phyloP scores from a whole-genome alignment of 2,888 invertebrate genomes.

The Scaeva pyrastri region DNA sequence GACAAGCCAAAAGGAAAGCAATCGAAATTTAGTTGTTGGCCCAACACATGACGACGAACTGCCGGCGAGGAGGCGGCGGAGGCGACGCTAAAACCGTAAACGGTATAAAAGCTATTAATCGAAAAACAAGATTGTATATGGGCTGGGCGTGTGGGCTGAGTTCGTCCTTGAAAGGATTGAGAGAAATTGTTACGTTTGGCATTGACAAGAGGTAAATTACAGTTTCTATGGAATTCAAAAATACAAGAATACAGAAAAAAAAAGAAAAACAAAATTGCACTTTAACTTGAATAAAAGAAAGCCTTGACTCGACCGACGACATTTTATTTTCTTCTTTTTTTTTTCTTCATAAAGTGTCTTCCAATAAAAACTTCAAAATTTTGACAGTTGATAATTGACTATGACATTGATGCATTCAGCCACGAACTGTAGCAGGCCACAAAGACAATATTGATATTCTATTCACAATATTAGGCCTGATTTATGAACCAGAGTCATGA shows the following conservation, averaged over 20 bases:
- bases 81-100: no score
- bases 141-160: conserved; percentile 12
- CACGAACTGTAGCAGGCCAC: no score
- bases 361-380: no score
- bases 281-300: conserved; percentile 28
- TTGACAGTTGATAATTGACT: no score
- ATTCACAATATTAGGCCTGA: no score
- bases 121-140: conserved; percentile 28
- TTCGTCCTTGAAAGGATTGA: conserved; percentile 50
- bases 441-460: no score
- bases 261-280: conserved; percentile 20
- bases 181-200: conserved; percentile 57
- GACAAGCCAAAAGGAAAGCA: conserved; percentile 42
- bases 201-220: conserved; percentile 60
- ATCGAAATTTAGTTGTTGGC: conserved; percentile 59
- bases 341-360: not conserved
- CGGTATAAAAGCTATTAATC: conserved; percentile 36
- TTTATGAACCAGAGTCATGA: no score
- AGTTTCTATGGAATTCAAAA: conserved; percentile 34
- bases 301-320: conserved; percentile 16
- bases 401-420: no score
- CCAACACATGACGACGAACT: not conserved
- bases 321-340: conserved; percentile 11
- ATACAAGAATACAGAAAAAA: no score
- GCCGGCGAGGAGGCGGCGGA: no score